Percentiles rank a stretch among this genome's conserved stretches.
phyloP scores from a whole-genome alignment of 2,797 vertebrate genomes.

The Gymnothorax javanicus region DNA sequence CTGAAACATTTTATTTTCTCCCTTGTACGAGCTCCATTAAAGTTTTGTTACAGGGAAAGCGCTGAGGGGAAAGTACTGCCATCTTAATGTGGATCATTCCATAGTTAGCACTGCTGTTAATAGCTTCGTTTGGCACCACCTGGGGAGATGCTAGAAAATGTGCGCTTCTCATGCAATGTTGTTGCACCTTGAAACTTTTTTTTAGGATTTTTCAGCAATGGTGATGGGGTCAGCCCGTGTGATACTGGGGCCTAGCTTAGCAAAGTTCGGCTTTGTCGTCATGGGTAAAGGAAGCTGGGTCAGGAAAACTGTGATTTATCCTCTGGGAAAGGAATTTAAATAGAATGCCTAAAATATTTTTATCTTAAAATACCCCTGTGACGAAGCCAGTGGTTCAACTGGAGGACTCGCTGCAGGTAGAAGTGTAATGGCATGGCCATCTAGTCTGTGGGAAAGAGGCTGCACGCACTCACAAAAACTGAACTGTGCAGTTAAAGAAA shows the following conservation, averaged over 20 bases:
- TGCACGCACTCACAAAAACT: conserved; percentile 56
- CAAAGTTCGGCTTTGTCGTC: conserved; percentile 32
- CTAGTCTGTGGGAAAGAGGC: conserved; percentile 20
- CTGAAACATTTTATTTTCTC: conserved; percentile 49
- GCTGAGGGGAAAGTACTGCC: conserved; percentile 70
- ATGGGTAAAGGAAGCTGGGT: conserved; percentile 42
- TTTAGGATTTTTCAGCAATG: conserved; percentile 44
- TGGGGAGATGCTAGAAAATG: conserved; percentile 71
- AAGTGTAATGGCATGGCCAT: background rate
- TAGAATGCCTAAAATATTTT: conserved; percentile 31
- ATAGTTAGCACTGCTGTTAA: conserved; percentile 68
- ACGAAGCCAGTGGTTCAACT: background rate
- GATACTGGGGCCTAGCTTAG: conserved; percentile 57
- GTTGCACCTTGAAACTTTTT: conserved; percentile 24
- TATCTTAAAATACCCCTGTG: conserved; percentile 46
- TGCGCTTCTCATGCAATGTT: conserved; percentile 78
- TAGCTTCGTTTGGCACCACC: conserved; percentile 68
- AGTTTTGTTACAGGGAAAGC: conserved; percentile 73
- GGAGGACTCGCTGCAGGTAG: conserved; percentile 26
- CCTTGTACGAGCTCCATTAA: conserved; percentile 69
- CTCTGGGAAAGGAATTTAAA: conserved; percentile 44
- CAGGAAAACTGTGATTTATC: conserved; percentile 45
- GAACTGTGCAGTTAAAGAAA: conserved; percentile 47
- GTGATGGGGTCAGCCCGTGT: conserved; percentile 51
- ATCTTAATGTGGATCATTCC: conserved; percentile 72